Conservation (phyloP, 2,797 vertebrate genomes). For the Perdix hodgsoniae region DNA sequence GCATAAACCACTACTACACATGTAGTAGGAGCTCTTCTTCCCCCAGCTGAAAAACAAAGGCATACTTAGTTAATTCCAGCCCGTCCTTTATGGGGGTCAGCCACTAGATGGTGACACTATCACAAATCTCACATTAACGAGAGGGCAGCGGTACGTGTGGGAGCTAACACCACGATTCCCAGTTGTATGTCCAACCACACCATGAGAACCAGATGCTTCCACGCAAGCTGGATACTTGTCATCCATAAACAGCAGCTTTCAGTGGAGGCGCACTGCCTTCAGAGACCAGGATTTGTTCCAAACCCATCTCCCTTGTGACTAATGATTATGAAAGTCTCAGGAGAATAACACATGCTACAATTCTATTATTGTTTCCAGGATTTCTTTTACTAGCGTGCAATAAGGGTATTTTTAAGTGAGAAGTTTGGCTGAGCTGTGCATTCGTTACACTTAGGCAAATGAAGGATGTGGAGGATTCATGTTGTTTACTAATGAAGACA, state of each 20-base stretch:
- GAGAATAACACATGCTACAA: not conserved
- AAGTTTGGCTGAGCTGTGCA: not conserved
- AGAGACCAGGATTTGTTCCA: slow-evolving; percentile 36
- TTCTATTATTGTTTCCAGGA: slow-evolving; percentile 33
- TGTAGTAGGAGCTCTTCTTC: not conserved
- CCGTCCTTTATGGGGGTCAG: not conserved
- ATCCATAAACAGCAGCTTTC: slow-evolving; percentile 15
- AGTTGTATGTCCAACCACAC: not conserved
- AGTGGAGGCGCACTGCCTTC: not conserved
- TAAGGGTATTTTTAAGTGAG: slow-evolving; percentile 11
- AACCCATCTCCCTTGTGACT: slow-evolving; percentile 20
- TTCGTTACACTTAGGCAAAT: not conserved
- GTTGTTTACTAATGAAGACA: slow-evolving; percentile 9
- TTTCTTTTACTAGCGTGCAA: slow-evolving; percentile 32
- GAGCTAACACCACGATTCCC: not conserved
- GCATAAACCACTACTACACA: not conserved
- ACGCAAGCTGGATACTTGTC: not conserved
- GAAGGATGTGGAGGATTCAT: not conserved
- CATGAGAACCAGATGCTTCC: slow-evolving; percentile 30
- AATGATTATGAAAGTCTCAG: not conserved
- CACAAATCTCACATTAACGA: not conserved
- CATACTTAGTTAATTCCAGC: not conserved
- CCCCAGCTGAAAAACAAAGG: not conserved
- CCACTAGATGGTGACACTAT: slow-evolving; percentile 59
- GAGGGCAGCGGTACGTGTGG: not conserved